A percentile compares a stretch with the other conserved stretches of the same genome.
phyloP scores from a whole-genome alignment of 2,888 invertebrate genomes.

The Chrysopilus asiliformis region DNA sequence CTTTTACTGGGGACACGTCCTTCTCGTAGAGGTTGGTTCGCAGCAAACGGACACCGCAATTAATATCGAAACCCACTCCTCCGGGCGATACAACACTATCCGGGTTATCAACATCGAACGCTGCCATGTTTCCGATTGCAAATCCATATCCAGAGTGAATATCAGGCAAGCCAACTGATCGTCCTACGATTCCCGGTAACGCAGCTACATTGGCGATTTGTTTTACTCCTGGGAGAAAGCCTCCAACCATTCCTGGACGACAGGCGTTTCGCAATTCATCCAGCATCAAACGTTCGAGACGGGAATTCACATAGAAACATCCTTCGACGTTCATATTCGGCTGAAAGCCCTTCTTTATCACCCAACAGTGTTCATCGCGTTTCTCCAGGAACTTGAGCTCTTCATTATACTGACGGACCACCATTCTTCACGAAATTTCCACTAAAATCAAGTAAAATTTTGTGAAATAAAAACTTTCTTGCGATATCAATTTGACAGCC shows the following conservation, averaged over 20 bases:
- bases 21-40: slow-evolving; percentile 89
- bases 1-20: slow-evolving; percentile 83
- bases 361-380: slow-evolving; percentile 72
- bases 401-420: slow-evolving; percentile 81
- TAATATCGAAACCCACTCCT: slow-evolving; percentile 98
- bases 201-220: slow-evolving; percentile 99
- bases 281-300: slow-evolving; percentile 89
- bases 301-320: slow-evolving; percentile 86
- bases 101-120: slow-evolving; percentile 89
- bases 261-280: slow-evolving; percentile 89
- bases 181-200: slow-evolving; percentile 89
- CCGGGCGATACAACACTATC: slow-evolving; percentile 83
- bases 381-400: slow-evolving; percentile 89
- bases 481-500: too few species aligned
- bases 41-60: slow-evolving; percentile 91
- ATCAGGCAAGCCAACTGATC: slow-evolving; percentile 89
- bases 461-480: too few species aligned
- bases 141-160: slow-evolving; percentile 99
- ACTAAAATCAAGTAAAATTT: too few species aligned
- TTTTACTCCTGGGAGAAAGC: slow-evolving; percentile 95
- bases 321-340: slow-evolving; percentile 99
- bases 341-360: slow-evolving; percentile 96
- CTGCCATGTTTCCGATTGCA: slow-evolving; percentile 99
- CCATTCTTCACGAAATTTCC: too few species aligned
- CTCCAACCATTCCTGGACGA: slow-evolving; percentile 79